Base-by-base conservation (phyloP, 2,888 invertebrate genomes). In the Pimpla rufipes region DNA sequence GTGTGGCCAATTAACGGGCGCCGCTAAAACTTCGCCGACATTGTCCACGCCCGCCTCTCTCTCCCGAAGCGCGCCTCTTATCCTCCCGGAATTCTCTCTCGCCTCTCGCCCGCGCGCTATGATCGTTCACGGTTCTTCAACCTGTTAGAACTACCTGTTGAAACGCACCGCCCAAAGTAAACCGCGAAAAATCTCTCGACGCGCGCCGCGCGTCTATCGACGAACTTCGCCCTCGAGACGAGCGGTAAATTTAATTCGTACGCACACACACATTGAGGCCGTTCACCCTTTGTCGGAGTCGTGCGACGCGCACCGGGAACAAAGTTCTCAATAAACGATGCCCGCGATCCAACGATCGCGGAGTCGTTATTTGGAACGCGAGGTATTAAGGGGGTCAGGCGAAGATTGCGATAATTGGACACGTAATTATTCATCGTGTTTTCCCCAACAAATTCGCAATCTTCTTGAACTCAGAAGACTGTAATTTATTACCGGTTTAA, bases 121-220 rank as follows among this genome's bases (percentile, higher is more conserved):
- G 81, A 86, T 85, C 83, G 64, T 73, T 85, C 59, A 50, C 75
- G 40, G 52, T 77, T 77, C 75, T 71, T 86, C 77, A 84, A 86
- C 86, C 85, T 86, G 85, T 85, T 82, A 79, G 83, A 85, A 79
- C 74, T 77, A 83, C 84, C 84, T 85, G 84, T 85, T 84, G 86
- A 77, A 78, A 81, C 74, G 52, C 23, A 47, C 11, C 18, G 7
- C n/a, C 1, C 16, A 42, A n/a, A 29, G 23, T 37, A 35, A 70
- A 37, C n/a, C n/a, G n/a, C 55, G 55, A 55, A 42, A 42, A 64
- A 64, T 64, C 40, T 64, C 13, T 18, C 21, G 10, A 18, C 18
- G 21, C 2, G 1, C 13, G 52, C 21, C 21, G 50, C 18, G 21
- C 2, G 1, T 52, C 13, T 23, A 13, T 11, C 23, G 23, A 23